These are phyloP conservation scores for Apamea sordens DNA, from an alignment of 2,888 invertebrate species.

Conservation along the genomic window DNA sequence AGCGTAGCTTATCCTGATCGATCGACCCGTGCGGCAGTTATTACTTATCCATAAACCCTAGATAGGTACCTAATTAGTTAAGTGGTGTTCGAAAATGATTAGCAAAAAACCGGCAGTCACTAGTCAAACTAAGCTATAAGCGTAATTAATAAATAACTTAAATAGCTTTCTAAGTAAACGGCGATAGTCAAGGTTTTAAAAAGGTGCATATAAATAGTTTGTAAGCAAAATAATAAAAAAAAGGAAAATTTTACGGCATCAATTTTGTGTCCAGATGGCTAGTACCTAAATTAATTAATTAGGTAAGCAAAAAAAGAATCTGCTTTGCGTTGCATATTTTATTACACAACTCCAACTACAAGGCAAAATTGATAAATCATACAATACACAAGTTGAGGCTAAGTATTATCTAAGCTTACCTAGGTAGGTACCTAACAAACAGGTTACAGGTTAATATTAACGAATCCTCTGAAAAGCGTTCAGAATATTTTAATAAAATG, in stretches of 20 bases:
- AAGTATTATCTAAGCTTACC: background rate
- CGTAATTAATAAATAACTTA: background rate
- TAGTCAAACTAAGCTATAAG: background rate
- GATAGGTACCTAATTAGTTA: background rate
- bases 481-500: conserved; percentile 24
- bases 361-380: conserved; percentile 1
- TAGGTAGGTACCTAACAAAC: background rate
- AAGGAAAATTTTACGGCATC: background rate
- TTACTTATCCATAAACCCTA: background rate
- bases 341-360: background rate
- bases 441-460: background rate
- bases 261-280: background rate
- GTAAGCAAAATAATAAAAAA: background rate
- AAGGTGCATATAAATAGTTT: background rate
- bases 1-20: background rate
- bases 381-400: background rate
- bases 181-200: background rate
- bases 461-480: conserved; percentile 4
- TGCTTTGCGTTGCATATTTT: background rate
- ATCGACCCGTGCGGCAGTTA: background rate
- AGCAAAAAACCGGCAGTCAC: background rate
- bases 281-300: background rate
- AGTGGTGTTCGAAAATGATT: background rate
- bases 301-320: background rate
- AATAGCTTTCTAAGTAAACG: background rate